Evolutionary conservation across 1,140 invertebrate genomes (phyloP), one percentile per base, ranked within the genome.

Genomic region (Drosophila albomicans): DNA sequence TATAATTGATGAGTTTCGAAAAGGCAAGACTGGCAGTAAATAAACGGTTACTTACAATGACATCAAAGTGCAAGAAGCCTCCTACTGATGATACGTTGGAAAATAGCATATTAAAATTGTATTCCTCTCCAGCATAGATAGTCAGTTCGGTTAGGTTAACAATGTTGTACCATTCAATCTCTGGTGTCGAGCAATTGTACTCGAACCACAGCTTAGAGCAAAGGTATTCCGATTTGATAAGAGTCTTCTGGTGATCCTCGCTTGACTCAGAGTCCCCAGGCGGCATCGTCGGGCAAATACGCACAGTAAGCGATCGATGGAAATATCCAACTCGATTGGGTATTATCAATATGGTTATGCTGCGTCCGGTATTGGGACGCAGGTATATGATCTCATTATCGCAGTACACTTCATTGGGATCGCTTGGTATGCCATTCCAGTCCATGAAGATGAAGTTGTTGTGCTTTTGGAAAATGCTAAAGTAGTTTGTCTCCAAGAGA

Each of bases 371-470:
- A 54, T 92, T 92, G 2, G 91, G 91, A 15, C 86, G 67, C 10
- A 92, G 57, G 38, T 81, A 84, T 3, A 92, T 90, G 10, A 90
- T 80, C 67, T 92, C 91, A 11, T 80, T 85, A 28, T 91, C 86
- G 28, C 79, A 87, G 35, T 87, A 90, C 0, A 92, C 43, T 32
- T 92, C 91, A 0, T 57, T 61, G 0, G 91, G 91, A 71, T 92
- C 85, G 16, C 78, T 87, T 1, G 91, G 80, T 46, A 92, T n/a
- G 2, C 65, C 51, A 45, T 92, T 91, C 91, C 91, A 92, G 72
- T 92, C 91, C 85, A 92, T 84, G 25, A 91, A 84, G 2, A 77
- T 74, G 59, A 87, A 92, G 45, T 88, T 81, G 16, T 76, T 79
- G 66, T 91, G 86, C 64, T 81, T 78, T n/a, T 62, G 69, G 6